Percentiles rank a stretch among this genome's conserved stretches.
Conservation (phyloP, 2,113 vertebrate species). For the Rafetus swinhoei region DNA sequence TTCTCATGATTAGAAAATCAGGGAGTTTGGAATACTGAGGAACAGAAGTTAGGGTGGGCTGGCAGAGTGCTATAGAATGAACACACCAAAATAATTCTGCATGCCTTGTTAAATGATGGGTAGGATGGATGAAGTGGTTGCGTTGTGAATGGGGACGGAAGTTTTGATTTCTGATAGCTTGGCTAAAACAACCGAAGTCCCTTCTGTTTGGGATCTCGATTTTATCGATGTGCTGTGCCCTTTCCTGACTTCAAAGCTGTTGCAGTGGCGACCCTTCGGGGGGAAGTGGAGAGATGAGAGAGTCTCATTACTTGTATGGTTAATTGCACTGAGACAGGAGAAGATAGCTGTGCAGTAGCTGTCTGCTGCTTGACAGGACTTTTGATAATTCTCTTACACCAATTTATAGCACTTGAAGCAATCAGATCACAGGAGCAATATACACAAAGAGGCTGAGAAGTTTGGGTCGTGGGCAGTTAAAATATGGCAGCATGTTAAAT, state of each 20-base stretch:
- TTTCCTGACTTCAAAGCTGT: neutral
- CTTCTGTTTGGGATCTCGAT: neutral
- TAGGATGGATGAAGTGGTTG: neutral
- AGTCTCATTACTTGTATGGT: neutral
- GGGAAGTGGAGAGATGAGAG: neutral
- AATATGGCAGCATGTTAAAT: neutral
- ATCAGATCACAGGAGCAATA: neutral
- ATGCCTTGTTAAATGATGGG: neutral
- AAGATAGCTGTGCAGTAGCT: neutral
- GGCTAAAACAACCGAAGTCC: neutral
- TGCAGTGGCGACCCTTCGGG: neutral
- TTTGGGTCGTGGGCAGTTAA: neutral
- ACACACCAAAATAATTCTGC: neutral
- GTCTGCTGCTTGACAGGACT: neutral
- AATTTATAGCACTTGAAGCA: neutral
- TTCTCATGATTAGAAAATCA: neutral
- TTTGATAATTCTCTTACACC: neutral
- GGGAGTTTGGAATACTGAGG: neutral
- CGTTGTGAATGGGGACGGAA: neutral
- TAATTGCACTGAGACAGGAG: neutral
- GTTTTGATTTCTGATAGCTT: neutral
- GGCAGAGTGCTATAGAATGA: neutral
- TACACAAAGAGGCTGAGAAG: neutral
- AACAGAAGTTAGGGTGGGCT: neutral
- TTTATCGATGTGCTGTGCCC: neutral